These are phyloP conservation scores for Sylvicola fuscatus DNA, from an alignment of 2,888 invertebrate species.

Conservation along the genomic window DNA sequence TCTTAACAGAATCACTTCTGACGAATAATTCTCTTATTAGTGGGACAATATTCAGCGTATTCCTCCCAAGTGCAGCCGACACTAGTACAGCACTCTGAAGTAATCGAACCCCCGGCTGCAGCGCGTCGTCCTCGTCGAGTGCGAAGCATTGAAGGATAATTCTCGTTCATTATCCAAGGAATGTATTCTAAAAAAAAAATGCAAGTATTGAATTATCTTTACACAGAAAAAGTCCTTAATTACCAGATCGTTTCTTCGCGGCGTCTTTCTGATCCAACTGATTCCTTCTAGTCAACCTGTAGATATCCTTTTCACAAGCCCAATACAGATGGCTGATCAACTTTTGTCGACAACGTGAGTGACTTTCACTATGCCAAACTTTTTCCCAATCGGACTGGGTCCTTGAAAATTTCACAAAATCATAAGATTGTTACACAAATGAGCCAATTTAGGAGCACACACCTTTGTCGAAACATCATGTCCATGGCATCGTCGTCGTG, in stretches of 20 bases:
- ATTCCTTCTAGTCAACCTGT: conserved; percentile 29
- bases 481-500: conserved; percentile 24
- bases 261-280: conserved; percentile 10
- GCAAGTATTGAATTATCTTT: no score
- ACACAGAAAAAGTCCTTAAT: no score
- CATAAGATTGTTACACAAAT: neutral
- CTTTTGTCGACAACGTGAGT: conserved; percentile 33
- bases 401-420: conserved; percentile 14
- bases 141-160: conserved; percentile 18
- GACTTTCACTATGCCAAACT: conserved; percentile 35
- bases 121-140: conserved; percentile 16
- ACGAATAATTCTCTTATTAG: conserved; percentile 25
- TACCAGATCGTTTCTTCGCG: conserved; percentile 5
- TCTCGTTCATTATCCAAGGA: conserved; percentile 22
- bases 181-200: conserved; percentile 12
- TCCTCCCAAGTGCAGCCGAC: conserved; percentile 41
- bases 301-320: conserved; percentile 42
- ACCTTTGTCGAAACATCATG: conserved; percentile 27
- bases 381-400: conserved; percentile 35
- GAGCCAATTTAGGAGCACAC: conserved; percentile 7
- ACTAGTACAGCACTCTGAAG: conserved; percentile 35
- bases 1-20: no score
- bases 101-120: conserved; percentile 25
- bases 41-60: conserved; percentile 41
- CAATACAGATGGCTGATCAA: conserved; percentile 33